These are phyloP conservation scores for Criorhina ranunculi DNA, from an alignment of 2,888 invertebrate species.

Conservation along the genomic window DNA sequence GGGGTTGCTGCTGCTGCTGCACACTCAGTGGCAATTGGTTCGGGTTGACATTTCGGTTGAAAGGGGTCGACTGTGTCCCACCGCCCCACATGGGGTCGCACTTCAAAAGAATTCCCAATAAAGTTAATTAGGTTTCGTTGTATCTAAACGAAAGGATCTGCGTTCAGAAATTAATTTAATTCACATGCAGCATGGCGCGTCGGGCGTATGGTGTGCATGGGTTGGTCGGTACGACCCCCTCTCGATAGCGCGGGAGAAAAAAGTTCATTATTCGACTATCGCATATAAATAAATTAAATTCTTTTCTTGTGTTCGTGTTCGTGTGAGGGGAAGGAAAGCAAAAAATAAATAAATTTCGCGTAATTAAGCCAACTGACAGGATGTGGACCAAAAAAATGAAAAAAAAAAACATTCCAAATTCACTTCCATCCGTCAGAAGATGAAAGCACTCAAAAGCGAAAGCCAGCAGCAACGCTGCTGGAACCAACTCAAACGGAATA, in stretches of 20 bases:
- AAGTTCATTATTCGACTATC: conserved; percentile 17
- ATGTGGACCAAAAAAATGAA: neutral
- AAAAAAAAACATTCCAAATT: conserved; percentile 11
- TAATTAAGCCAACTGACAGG: conserved; percentile 43
- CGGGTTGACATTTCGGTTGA: neutral
- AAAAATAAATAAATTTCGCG: conserved; percentile 27
- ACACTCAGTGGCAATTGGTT: conserved; percentile 23
- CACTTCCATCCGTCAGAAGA: neutral
- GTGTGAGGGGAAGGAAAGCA: conserved; percentile 9
- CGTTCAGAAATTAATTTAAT: conserved; percentile 47
- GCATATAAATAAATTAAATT: conserved; percentile 54
- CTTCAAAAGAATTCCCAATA: conserved; percentile 61
- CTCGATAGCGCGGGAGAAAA: conserved; percentile 8
- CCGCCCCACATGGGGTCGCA: conserved; percentile 10
- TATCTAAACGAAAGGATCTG: conserved; percentile 38
- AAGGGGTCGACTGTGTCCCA: neutral
- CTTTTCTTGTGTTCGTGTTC: conserved; percentile 2
- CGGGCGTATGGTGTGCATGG: neutral
- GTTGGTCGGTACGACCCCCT: neutral
- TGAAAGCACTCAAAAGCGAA: neutral
- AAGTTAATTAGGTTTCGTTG: conserved; percentile 65
- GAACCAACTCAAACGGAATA: conserved; percentile 34
- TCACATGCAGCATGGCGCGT: conserved; percentile 26
- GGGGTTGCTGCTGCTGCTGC: neutral
- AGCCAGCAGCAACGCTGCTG: neutral